These are phyloP conservation scores for Sarcoramphus papa DNA, from an alignment of 2,797 vertebrate genomes.

Conservation along the genomic window DNA sequence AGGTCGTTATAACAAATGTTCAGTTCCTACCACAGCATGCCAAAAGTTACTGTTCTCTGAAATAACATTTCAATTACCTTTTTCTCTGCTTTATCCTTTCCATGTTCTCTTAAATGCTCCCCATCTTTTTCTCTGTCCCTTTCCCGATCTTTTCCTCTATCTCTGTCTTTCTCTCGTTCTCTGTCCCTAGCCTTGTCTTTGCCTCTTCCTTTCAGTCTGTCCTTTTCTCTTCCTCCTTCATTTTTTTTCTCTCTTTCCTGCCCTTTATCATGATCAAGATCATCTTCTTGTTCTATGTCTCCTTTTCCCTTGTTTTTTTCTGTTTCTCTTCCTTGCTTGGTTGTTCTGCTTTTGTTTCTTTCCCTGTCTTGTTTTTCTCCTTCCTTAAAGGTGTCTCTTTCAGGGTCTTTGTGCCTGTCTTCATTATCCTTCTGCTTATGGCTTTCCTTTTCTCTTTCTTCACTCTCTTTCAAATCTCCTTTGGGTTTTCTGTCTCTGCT, in stretches of 20 bases:
- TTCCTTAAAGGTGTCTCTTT: slow-evolving; percentile 40
- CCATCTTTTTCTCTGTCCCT: slow-evolving; percentile 63
- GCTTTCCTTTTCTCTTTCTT: slow-evolving; percentile 74
- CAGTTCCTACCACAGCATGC: background rate
- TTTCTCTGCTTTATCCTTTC: slow-evolving; percentile 66
- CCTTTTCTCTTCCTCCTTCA: slow-evolving; percentile 64
- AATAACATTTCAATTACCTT: slow-evolving; percentile 74
- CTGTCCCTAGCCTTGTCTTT: slow-evolving; percentile 46
- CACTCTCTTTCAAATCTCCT: slow-evolving; percentile 75
- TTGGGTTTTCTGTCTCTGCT: slow-evolving; percentile 78
- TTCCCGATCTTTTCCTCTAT: slow-evolving; percentile 43
- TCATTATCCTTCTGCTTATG: slow-evolving; percentile 50
- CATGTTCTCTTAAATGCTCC: slow-evolving; percentile 43
- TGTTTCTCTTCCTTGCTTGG: slow-evolving; percentile 43
- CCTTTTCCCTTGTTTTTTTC: slow-evolving; percentile 68
- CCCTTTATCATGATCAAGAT: slow-evolving; percentile 61
- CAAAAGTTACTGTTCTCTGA: background rate
- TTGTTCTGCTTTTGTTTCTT: slow-evolving; percentile 68
- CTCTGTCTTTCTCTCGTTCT: slow-evolving; percentile 29
- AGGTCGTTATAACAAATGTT: background rate
- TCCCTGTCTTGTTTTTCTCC: slow-evolving; percentile 74
- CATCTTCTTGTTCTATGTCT: slow-evolving; percentile 70
- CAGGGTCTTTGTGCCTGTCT: slow-evolving; percentile 32
- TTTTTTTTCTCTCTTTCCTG: slow-evolving; percentile 72
- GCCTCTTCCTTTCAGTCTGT: slow-evolving; percentile 52